These are phyloP conservation scores for Calosoma granatense DNA, from an alignment of 1,140 invertebrate species.

Conservation along the genomic window DNA sequence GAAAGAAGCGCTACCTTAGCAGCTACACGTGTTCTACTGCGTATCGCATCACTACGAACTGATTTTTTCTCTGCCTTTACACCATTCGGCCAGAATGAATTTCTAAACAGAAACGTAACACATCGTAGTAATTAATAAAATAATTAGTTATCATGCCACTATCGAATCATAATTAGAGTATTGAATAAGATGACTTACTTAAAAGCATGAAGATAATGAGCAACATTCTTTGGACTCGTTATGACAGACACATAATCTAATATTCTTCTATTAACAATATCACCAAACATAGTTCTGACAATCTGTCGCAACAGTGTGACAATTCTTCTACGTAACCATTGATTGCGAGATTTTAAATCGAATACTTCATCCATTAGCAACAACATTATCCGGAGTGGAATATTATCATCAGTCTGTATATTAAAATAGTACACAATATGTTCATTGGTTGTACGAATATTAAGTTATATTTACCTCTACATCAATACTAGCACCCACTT, in stretches of 20 bases:
- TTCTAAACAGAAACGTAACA: no score
- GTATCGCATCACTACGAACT: slow-evolving; percentile 58
- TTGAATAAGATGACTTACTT: slow-evolving; percentile 55
- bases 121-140: no score
- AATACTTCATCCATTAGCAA: slow-evolving; percentile 87
- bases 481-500: slow-evolving; percentile 52
- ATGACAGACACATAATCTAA: slow-evolving; percentile 82
- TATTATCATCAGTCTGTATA: slow-evolving; percentile 65
- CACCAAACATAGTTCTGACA: slow-evolving; percentile 72
- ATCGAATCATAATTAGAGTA: no score
- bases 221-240: slow-evolving; percentile 82
- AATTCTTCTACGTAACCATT: slow-evolving; percentile 76
- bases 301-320: slow-evolving; percentile 69
- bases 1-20: slow-evolving; percentile 78
- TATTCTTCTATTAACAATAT: slow-evolving; percentile 82
- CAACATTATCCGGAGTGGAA: slow-evolving; percentile 77
- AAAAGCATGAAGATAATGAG: slow-evolving; percentile 76
- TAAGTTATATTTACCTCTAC: slow-evolving; percentile 50
- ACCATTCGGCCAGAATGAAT: slow-evolving; percentile 72
- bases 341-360: slow-evolving; percentile 76
- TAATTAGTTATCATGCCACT: no score
- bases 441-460: no score
- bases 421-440: no score
- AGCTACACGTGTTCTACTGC: slow-evolving; percentile 70
- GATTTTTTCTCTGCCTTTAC: slow-evolving; percentile 48